Evolutionary conservation across 2,888 invertebrate species (phyloP), one percentile per base, ranked within the genome.

Genomic region (Atrina japonica): DNA sequence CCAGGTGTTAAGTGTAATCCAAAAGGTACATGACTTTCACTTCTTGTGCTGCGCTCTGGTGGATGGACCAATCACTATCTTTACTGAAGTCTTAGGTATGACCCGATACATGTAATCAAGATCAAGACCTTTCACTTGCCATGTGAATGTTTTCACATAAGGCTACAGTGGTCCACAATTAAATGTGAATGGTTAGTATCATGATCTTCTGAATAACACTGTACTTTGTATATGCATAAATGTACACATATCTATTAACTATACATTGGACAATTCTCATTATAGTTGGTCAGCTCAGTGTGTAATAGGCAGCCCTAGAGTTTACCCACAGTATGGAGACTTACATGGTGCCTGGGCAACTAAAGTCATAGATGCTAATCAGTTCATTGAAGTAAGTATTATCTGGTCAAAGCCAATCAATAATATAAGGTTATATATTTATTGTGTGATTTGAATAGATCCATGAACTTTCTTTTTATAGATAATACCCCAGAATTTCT

Each of bases 251-350:
- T 5, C 18, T 21, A 53, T n/a, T 25, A 27, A 53, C n/a, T 18
- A 11, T 18, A 29, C 25, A 55, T 16, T 55, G 18, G 7, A 16
- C 16, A 14, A 27, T 55, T 25, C 2, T 49, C 18, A 49, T 21
- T 74, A 41, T 63, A 83, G 85, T 7, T 86, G 85, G 86, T 50
- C 78, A 59, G 86, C 86, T 0, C 72, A 73, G 27, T 66, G 66
- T 49, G 76, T 85, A 0, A 65, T 81, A 23, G 87, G 87, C 27
- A 61, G 63, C 40, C 86, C 87, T 0, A 78, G 50, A 66, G 86
- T 86, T 1, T 87, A 80, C 63, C 87, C 87, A 6, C 68, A 77
- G 27, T 82, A 86, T 72, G 87, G 87, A 6, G 86, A 86, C 63
- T 73, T 78, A 5, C 71, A 73, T 23, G 85, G 84, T 14, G 75